Percentiles rank a stretch among this genome's conserved stretches.
phyloP scores from a whole-genome alignment of 2,888 invertebrate genomes.

The Toxonevra muliebris region DNA sequence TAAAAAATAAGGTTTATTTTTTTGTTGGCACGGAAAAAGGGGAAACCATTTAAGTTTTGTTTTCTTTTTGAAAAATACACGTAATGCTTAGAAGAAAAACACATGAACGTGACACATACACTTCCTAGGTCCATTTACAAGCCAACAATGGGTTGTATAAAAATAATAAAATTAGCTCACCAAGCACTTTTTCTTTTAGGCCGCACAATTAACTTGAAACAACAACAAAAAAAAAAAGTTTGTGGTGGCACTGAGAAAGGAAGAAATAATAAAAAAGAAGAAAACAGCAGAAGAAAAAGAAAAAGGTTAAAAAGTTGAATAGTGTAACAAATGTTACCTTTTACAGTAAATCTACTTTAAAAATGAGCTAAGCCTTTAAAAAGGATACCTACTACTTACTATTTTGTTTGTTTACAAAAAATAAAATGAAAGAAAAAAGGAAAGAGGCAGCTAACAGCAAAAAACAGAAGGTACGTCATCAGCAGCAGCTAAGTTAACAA shows the following conservation, averaged over 20 bases:
- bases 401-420: neutral
- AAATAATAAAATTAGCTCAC: slow-evolving; percentile 10
- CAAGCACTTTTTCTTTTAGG: slow-evolving; percentile 24
- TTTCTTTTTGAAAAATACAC: neutral
- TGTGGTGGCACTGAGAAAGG: neutral
- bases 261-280: neutral
- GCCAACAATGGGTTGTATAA: neutral
- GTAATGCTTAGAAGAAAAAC: neutral
- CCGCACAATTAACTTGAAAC: slow-evolving; percentile 39
- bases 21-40: neutral
- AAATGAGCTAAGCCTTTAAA: neutral
- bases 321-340: neutral
- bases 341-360: neutral
- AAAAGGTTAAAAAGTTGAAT: neutral
- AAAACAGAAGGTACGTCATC: neutral
- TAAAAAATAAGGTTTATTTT: neutral
- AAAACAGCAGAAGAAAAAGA: neutral
- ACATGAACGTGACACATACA: neutral
- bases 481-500: neutral
- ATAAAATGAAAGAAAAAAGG: neutral
- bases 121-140: neutral
- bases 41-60: neutral
- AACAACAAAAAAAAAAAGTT: slow-evolving; percentile 13
- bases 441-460: neutral
- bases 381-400: neutral